Evolutionary conservation across 2,797 vertebrate genomes (phyloP).

Genomic region (Tapirus indicus): DNA sequence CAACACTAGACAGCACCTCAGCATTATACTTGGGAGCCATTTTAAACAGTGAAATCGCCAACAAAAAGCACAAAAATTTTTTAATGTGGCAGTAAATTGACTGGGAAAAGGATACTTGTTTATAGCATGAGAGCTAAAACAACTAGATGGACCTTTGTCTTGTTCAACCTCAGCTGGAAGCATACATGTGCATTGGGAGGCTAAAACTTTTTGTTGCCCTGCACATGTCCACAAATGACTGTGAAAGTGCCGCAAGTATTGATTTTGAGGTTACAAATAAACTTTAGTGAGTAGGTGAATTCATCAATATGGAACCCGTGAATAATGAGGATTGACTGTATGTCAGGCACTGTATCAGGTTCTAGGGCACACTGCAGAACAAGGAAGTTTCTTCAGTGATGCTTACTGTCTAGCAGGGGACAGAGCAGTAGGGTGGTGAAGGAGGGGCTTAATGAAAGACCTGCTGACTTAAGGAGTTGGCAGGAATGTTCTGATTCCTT

Average conservation of each 20-base stretch:
- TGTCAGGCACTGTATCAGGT: background rate
- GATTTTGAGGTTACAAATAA: slow-evolving; percentile 6
- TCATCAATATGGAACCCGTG: background rate
- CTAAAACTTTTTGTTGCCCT: background rate
- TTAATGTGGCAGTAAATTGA: background rate
- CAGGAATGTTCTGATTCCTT: background rate
- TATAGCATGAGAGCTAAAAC: background rate
- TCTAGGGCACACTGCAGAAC: background rate
- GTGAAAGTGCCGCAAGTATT: background rate
- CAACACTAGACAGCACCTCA: background rate
- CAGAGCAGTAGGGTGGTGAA: background rate
- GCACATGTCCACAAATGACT: background rate
- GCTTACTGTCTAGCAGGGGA: background rate
- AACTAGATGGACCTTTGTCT: background rate
- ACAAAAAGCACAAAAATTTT: background rate
- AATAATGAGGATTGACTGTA: background rate
- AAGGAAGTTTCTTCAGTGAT: background rate
- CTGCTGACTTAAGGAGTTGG: background rate
- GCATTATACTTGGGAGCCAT: background rate
- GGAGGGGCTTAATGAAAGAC: background rate
- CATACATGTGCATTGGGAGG: background rate
- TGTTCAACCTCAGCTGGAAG: background rate
- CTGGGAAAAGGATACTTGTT: background rate
- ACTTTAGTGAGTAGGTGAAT: background rate
- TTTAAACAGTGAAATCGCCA: background rate